Percentiles rank a stretch among this genome's conserved stretches.
These are phyloP conservation scores for Drosophila mercatorum DNA, from an alignment of 2,888 invertebrate genomes.

Conservation along the genomic window DNA sequence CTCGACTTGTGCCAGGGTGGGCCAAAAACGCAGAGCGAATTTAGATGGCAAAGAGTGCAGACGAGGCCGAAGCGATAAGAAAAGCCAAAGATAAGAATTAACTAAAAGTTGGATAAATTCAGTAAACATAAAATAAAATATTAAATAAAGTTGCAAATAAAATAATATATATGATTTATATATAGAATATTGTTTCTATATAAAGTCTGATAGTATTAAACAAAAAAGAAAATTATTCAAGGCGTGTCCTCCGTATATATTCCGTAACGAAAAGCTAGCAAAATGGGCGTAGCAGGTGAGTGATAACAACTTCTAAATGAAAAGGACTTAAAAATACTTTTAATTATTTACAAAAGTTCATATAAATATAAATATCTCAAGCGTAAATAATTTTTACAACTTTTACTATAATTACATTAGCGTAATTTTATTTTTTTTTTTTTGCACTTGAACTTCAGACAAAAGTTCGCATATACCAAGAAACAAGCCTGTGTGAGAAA, in stretches of 20 bases:
- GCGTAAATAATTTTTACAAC: not conserved
- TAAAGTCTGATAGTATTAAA: not conserved
- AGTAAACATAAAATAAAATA: not conserved
- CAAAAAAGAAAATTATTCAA: constrained; percentile 2
- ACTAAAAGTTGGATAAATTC: not conserved
- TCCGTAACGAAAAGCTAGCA: constrained; percentile 24
- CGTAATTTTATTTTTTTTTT: constrained; percentile 12
- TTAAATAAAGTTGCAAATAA: not conserved
- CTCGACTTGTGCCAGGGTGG: constrained; percentile 60
- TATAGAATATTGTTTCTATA: not conserved
- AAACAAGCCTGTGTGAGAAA: constrained; percentile 51
- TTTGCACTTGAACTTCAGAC: constrained; percentile 77
- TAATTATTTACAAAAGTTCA: too few relatives aligned
- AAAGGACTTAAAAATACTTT: not conserved
- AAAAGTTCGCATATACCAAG: constrained; percentile 63
- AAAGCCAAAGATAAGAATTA: constrained; percentile 34
- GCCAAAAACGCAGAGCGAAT: constrained; percentile 49
- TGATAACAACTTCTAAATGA: constrained; percentile 36
- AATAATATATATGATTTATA: not conserved
- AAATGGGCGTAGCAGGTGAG: constrained; percentile 67
- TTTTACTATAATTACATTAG: constrained; percentile 29
- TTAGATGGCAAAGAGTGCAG: constrained; percentile 52
- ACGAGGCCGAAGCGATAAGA: constrained; percentile 40
- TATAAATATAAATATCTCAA: not conserved
- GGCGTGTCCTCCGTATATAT: constrained; percentile 47